Conservation (phyloP, 35 echinoderm and acorn worm genomes). For the Strongylocentrotus purpuratus region DNA sequence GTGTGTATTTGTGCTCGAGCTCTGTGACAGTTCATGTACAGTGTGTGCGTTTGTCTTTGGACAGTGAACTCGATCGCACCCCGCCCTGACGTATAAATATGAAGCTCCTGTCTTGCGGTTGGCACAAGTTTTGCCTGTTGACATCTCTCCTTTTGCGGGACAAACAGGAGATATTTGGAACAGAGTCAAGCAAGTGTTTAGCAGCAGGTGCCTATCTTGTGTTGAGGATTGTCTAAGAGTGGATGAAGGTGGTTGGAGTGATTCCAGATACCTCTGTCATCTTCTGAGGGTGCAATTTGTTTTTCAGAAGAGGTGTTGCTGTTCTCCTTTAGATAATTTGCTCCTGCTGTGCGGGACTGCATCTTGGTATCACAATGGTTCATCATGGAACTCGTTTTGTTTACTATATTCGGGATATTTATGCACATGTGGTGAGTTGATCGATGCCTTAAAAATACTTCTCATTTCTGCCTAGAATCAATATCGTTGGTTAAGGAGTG, state of each 20-base stretch:
- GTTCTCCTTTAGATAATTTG: background rate
- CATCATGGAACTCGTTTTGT: conserved; percentile 36
- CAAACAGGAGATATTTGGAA: background rate
- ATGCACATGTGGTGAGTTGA: conserved; percentile 47
- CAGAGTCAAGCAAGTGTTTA: background rate
- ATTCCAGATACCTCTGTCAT: background rate
- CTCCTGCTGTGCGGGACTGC: conserved; percentile 13
- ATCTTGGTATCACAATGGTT: background rate
- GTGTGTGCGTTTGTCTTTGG: conserved; percentile 39
- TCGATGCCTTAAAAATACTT: background rate
- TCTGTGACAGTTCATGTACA: background rate
- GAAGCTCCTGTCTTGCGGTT: conserved; percentile 38
- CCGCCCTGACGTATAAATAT: conserved; percentile 12
- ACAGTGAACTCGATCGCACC: conserved; percentile 6
- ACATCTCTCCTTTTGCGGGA: background rate
- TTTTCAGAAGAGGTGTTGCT: background rate
- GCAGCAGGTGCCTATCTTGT: background rate
- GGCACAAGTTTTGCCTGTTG: background rate
- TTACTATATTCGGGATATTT: conserved; percentile 50
- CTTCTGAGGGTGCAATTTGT: background rate
- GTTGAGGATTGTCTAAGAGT: background rate
- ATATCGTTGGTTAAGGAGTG: too few species aligned
- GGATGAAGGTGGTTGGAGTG: background rate
- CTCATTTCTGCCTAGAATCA: background rate
- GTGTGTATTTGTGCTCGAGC: conserved; percentile 24